phyloP scores from a whole-genome alignment of 2,888 invertebrate species.

The Mermis nigrescens region DNA sequence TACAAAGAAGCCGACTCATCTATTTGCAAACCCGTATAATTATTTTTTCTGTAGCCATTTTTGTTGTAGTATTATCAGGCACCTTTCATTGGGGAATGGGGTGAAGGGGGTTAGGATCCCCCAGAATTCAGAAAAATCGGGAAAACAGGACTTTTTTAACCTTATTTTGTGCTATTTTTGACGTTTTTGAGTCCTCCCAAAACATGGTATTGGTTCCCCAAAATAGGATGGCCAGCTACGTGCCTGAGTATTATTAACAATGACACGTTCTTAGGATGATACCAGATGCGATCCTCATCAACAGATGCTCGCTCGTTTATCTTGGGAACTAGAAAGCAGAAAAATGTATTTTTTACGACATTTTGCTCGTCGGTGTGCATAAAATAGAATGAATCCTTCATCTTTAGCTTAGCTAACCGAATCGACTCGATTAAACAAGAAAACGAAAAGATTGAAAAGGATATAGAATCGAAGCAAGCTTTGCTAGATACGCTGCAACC shows the following conservation, averaged over 20 bases:
- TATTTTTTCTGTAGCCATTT: too few relatives aligned
- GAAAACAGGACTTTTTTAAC: too few relatives aligned
- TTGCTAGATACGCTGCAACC: slow-evolving; percentile 63
- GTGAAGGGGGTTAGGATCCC: too few relatives aligned
- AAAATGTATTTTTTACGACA: too few relatives aligned
- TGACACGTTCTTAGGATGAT: slow-evolving; percentile 40
- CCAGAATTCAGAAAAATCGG: too few relatives aligned
- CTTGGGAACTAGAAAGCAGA: slow-evolving; percentile 73
- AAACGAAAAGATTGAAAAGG: slow-evolving; percentile 54
- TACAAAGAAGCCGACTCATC: slow-evolving; percentile 53
- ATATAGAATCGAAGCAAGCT: slow-evolving; percentile 53
- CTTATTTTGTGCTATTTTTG: too few relatives aligned
- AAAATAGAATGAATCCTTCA: not conserved
- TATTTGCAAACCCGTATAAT: slow-evolving; percentile 43
- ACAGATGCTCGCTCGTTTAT: slow-evolving; percentile 59
- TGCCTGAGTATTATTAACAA: too few relatives aligned
- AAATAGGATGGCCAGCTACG: too few relatives aligned
- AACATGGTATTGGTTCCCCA: too few relatives aligned
- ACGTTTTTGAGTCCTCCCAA: too few relatives aligned
- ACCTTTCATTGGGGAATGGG: too few relatives aligned
- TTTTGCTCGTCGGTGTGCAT: not conserved
- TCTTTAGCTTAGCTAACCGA: slow-evolving; percentile 45
- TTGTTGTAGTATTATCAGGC: too few relatives aligned
- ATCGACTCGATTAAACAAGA: slow-evolving; percentile 54
- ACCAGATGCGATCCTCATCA: slow-evolving; percentile 56